Evolutionary conservation across 2,113 vertebrate species (phyloP).

Genomic region (Anarrhichthys ocellatus): DNA sequence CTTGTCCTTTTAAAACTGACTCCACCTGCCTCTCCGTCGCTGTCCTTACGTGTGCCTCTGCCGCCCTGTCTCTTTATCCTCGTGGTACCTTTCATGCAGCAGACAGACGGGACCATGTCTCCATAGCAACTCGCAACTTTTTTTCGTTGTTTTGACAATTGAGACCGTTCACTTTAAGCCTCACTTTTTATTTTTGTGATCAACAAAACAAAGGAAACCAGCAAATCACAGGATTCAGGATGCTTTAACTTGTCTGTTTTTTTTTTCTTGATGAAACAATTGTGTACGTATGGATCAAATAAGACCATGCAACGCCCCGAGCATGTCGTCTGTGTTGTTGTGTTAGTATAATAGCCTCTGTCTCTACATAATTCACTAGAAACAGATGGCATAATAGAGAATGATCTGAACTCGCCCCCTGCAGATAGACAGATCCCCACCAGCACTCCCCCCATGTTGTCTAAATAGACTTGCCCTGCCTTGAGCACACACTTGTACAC

Average conservation of each 20-base stretch:
- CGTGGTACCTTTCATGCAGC: slow-evolving; percentile 31
- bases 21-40: not conserved
- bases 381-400: slow-evolving; percentile 71
- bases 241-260: slow-evolving; percentile 14
- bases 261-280: not conserved
- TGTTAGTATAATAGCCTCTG: slow-evolving; percentile 23
- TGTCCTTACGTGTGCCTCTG: slow-evolving; percentile 5
- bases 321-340: slow-evolving; percentile 14
- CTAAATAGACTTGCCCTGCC: slow-evolving; percentile 40
- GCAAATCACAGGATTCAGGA: not conserved
- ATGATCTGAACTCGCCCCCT: slow-evolving; percentile 58
- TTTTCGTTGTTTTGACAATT: not conserved
- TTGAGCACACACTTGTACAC: slow-evolving; percentile 6
- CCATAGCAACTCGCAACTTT: slow-evolving; percentile 30
- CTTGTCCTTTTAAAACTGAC: slow-evolving; percentile 33
- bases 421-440: slow-evolving; percentile 55
- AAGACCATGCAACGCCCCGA: not conserved
- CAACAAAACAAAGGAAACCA: not conserved
- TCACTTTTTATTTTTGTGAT: not conserved
- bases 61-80: slow-evolving; percentile 43
- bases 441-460: slow-evolving; percentile 22
- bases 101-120: slow-evolving; percentile 31
- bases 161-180: not conserved
- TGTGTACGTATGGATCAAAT: not conserved
- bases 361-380: slow-evolving; percentile 53